Evolutionary conservation across 2,888 invertebrate genomes (phyloP), one percentile per base, ranked within the genome.

Genomic region (Drosophila kanekoi): DNA sequence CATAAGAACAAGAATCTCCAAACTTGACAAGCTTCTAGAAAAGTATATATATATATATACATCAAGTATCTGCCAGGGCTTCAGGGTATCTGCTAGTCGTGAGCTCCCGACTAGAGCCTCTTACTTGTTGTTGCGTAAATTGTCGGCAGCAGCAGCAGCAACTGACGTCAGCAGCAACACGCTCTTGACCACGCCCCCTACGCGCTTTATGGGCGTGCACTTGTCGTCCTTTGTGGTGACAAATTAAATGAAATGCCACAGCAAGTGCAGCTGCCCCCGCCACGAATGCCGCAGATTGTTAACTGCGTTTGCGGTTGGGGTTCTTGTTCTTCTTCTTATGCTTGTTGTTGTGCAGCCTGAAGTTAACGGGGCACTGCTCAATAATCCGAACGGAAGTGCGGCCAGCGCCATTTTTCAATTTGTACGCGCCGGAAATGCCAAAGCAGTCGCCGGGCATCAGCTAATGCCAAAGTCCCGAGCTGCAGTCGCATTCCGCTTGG

Each of bases 351-450:
- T 14, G 60, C 53, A 51, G 79, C 45, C 63, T 72, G 68, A 74
- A 77, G 72, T 77, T 89, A 89, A 84, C 85, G 81, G 89, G 60
- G 49, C 53, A 60, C 66, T 63, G 58, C 71, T 87, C 85, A 87
- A 78, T 87, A 89, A 75, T 67, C 62, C 47, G 68, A 81, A 49
- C 84, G 82, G 83, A 84, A 75, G 79, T 87, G 79, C 75, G 87
- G 71, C 81, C 63, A 73, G 56, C 71, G 81, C 73, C 75, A 89
- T 89, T 87, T 89, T 87, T 87, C 83, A 89, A 87, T 81, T 78
- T 81, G 60, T 75, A 64, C 75, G 65, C 79, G 61, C 83, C 89
- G 89, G 81, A 82, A 89, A 87, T 73, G 87, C 68, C 85, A 81
- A 69, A 52, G 59, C 54, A 67, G 70, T 41, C 53, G 35, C 49